Evolutionary conservation across 2,888 invertebrate genomes (phyloP).

Genomic region (Troglohyphantes excavatus): DNA sequence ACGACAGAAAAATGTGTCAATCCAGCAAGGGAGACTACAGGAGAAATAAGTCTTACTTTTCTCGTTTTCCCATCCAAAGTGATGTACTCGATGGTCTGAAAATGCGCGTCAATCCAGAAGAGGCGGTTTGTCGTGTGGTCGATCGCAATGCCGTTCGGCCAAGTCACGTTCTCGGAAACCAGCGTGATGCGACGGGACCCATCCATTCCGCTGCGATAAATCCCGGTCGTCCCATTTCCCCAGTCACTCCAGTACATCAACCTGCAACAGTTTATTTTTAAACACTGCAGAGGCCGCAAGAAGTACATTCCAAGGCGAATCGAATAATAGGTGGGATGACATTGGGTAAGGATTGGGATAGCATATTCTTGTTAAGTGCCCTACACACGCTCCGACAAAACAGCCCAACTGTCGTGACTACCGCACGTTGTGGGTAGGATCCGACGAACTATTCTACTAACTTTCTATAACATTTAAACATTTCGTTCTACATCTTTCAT

Average conservation of each 20-base stretch:
- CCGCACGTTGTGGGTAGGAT: no score
- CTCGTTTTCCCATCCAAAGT: constrained; percentile 88
- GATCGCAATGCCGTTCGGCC: constrained; percentile 93
- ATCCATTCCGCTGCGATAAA: constrained; percentile 93
- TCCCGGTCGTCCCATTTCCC: constrained; percentile 87
- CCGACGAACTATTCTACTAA: no score
- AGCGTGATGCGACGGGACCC: constrained; percentile 87
- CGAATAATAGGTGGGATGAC: no score
- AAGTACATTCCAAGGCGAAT: no score
- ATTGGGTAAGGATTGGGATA: no score
- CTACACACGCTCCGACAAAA: no score
- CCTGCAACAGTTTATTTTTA: constrained; percentile 83
- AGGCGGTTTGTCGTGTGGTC: constrained; percentile 90
- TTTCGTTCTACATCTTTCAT: no score
- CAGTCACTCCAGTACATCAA: constrained; percentile 96
- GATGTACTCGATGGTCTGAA: constrained; percentile 87
- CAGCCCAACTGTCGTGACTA: no score
- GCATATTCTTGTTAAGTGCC: no score
- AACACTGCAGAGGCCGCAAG: no score
- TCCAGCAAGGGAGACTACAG: background rate
- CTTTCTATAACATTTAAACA: no score
- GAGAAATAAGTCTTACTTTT: constrained; percentile 63
- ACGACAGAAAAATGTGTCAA: no score
- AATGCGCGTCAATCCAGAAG: constrained; percentile 94
- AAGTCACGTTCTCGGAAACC: constrained; percentile 86